Base-by-base conservation (phyloP, 2,797 vertebrate species). In the Oreochromis grahami region DNA sequence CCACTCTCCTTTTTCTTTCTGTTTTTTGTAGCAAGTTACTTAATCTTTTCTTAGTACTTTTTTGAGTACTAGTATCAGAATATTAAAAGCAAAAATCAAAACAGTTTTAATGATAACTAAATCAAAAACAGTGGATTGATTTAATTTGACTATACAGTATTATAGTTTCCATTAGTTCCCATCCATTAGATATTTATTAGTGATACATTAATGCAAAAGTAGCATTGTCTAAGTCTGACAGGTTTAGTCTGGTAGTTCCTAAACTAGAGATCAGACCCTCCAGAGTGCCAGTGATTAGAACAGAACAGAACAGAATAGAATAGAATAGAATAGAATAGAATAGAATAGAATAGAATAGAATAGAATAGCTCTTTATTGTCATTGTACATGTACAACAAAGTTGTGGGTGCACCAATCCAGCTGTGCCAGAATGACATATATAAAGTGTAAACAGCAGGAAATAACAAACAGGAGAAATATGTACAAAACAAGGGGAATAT, bases 361-460 rank as follows among this genome's bases (percentile, higher is more conserved):
- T 60, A 34, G 56, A 60, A 63, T 63, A 21, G 11, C 10, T 36
- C 32, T 13, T 36, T n/a, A 63, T 63, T 36, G 19, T 36, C 58
- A 36, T 2, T 36, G 58, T 63, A 63, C 58, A 63, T 63, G 19
- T 63, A 36, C 17, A 63, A 63, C 58, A 63, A 63, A 36, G 19
- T 32, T 63, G 58, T 0, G 1, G 34, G 34, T 36, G 34, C 34
- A 36, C 8, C 34, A 36, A 1, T 9, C 8, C 8, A 63, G n/a
- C 58, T 63, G 19, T 63, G 10, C 17, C 32, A 36, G 17, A 63
- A 63, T 36, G 32, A 63, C 32, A 36, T 36, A 36, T 36, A 13
- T 36, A 36, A 63, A 63, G 58, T 36, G 58, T 63, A 63, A 63
- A 63, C 32, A 63, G 32, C 58, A 36, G 58, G 29, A 63, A 63